phyloP scores from a whole-genome alignment of 2,113 vertebrate species.

The Myotis davidii region DNA sequence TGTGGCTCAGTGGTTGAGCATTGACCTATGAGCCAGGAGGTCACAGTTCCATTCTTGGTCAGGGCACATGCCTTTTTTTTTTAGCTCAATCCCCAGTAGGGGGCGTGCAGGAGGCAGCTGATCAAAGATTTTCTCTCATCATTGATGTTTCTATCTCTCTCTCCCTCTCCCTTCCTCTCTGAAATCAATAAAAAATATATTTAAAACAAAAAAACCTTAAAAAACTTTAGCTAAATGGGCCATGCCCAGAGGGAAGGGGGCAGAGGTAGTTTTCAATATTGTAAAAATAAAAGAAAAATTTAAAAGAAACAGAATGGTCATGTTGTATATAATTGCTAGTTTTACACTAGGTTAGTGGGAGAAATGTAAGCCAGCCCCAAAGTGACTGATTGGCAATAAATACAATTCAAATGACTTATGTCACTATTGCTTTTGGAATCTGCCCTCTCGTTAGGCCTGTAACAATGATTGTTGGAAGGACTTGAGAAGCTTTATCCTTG shows the following conservation, averaged over 20 bases:
- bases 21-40: too few relatives aligned
- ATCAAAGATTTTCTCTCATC: too few relatives aligned
- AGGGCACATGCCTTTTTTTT: too few relatives aligned
- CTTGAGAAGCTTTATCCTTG: neutral
- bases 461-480: neutral
- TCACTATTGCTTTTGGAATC: neutral
- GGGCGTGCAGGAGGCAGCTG: too few relatives aligned
- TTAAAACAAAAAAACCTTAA: too few relatives aligned
- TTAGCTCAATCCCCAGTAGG: too few relatives aligned
- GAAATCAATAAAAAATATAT: too few relatives aligned
- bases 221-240: neutral
- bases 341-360: neutral
- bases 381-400: neutral
- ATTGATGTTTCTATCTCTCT: too few relatives aligned
- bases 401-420: neutral
- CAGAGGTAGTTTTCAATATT: neutral
- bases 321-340: neutral
- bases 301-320: neutral
- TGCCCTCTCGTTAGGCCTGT: fast-evolving
- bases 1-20: too few relatives aligned
- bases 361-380: neutral
- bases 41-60: too few relatives aligned
- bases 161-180: too few relatives aligned
- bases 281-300: neutral
- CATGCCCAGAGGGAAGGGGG: neutral